Evolutionary conservation across 2,888 invertebrate genomes (phyloP).

Genomic region (Venusia cambrica): DNA sequence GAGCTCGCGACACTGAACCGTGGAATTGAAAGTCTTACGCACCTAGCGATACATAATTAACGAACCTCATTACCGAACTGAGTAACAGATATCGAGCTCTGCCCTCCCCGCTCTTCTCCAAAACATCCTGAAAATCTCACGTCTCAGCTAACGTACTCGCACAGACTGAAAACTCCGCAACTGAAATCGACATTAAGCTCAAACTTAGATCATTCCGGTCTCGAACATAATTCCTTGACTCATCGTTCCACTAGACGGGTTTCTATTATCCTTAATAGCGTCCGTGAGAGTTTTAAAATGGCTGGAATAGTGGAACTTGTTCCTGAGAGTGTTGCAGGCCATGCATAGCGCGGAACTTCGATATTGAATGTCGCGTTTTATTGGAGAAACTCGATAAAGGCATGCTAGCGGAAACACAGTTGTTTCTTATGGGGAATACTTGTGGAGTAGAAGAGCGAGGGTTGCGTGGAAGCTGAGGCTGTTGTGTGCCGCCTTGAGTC

Average conservation of each 20-base stretch:
- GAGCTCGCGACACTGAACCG: constrained; percentile 68
- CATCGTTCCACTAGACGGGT: constrained; percentile 66
- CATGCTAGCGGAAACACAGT: constrained; percentile 42
- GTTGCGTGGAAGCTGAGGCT: constrained; percentile 35
- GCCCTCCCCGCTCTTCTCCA: constrained; percentile 21
- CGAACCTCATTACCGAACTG: constrained; percentile 73
- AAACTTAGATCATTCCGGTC: constrained; percentile 70
- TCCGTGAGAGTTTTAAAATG: constrained; percentile 77
- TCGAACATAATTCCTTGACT: constrained; percentile 70
- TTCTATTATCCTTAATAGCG: constrained; percentile 78
- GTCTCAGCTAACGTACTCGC: constrained; percentile 36
- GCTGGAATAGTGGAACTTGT: constrained; percentile 72
- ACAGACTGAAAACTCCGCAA: constrained; percentile 36
- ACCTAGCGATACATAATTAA: constrained; percentile 79
- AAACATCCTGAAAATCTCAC: constrained; percentile 28
- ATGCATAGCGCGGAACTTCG: constrained; percentile 63
- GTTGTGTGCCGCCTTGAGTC: constrained; percentile 27
- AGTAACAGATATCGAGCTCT: constrained; percentile 54
- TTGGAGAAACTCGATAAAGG: constrained; percentile 63
- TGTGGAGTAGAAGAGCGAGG: constrained; percentile 21
- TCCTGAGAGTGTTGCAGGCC: constrained; percentile 66
- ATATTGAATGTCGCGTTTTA: constrained; percentile 70
- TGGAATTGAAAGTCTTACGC: constrained; percentile 67
- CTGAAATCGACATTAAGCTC: constrained; percentile 59
- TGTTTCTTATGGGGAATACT: constrained; percentile 32